phyloP scores from a whole-genome alignment of 2,113 vertebrate species.

The Scomber colias region DNA sequence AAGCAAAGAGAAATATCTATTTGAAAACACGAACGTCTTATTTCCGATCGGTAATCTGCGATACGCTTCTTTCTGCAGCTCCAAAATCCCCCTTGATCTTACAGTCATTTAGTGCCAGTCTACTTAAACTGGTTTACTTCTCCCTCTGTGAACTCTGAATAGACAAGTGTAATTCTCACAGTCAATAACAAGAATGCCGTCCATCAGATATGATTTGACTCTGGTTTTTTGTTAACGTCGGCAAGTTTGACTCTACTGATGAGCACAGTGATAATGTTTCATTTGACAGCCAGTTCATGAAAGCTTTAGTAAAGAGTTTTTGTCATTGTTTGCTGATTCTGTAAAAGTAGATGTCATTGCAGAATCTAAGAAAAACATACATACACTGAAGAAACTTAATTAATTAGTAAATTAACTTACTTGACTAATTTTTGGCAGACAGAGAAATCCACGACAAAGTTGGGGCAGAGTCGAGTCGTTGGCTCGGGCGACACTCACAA shows the following conservation, averaged over 20 bases:
- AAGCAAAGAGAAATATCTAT: conserved; percentile 45
- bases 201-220: conserved; percentile 23
- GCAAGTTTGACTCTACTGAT: background rate
- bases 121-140: conserved; percentile 39
- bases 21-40: conserved; percentile 51
- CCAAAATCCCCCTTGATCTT: conserved; percentile 50
- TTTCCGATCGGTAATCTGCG: conserved; percentile 53
- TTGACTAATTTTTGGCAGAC: too few relatives aligned
- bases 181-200: conserved; percentile 1
- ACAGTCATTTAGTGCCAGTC: conserved; percentile 50
- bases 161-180: conserved; percentile 17
- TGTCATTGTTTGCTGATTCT: too few relatives aligned
- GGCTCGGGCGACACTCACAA: too few relatives aligned
- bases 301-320: too few relatives aligned
- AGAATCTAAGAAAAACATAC: background rate
- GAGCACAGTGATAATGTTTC: too few relatives aligned
- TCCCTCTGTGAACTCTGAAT: conserved; percentile 7
- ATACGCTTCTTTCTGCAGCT: background rate
- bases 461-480: too few relatives aligned
- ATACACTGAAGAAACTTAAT: too few relatives aligned
- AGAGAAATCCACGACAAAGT: too few relatives aligned
- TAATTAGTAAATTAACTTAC: too few relatives aligned
- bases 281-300: background rate
- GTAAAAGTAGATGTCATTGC: background rate
- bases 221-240: background rate